Evolutionary conservation across 2,797 vertebrate species (phyloP).

Genomic region (Emydoidea blandingii): DNA sequence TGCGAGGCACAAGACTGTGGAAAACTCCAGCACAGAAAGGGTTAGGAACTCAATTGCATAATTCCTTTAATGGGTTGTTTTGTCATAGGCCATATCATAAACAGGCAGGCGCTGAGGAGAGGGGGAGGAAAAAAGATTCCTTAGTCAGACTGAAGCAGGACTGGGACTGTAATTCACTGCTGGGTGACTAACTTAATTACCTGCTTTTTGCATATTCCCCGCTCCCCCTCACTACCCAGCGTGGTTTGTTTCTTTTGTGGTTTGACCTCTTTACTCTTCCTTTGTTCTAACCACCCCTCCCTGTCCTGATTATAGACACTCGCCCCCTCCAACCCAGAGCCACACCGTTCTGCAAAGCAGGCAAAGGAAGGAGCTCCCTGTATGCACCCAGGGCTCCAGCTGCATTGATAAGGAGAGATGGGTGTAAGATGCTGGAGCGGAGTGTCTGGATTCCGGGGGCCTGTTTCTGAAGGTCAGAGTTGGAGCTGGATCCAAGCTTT

Average conservation of each 20-base stretch:
- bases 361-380: background rate
- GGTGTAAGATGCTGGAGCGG: too few species aligned
- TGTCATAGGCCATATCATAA: slow-evolving; percentile 68
- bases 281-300: slow-evolving; percentile 46
- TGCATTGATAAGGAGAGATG: background rate
- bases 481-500: background rate
- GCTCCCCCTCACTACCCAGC: slow-evolving; percentile 24
- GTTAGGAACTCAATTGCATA: slow-evolving; percentile 49
- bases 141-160: slow-evolving; percentile 6
- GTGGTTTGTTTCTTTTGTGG: slow-evolving; percentile 54
- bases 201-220: slow-evolving; percentile 1
- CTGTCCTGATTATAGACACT: background rate
- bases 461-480: background rate
- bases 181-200: slow-evolving; percentile 50
- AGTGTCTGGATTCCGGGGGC: background rate
- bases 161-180: slow-evolving; percentile 6
- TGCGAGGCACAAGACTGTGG: background rate
- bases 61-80: slow-evolving; percentile 67
- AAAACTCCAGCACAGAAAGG: slow-evolving; percentile 51
- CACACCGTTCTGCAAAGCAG: background rate
- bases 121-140: slow-evolving; percentile 42
- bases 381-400: too few species aligned
- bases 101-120: slow-evolving; percentile 21
- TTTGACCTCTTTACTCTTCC: slow-evolving; percentile 36
- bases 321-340: rapidly evolving